Base-by-base conservation (phyloP, 2,113 vertebrate genomes). In the Anguilla japonica region DNA sequence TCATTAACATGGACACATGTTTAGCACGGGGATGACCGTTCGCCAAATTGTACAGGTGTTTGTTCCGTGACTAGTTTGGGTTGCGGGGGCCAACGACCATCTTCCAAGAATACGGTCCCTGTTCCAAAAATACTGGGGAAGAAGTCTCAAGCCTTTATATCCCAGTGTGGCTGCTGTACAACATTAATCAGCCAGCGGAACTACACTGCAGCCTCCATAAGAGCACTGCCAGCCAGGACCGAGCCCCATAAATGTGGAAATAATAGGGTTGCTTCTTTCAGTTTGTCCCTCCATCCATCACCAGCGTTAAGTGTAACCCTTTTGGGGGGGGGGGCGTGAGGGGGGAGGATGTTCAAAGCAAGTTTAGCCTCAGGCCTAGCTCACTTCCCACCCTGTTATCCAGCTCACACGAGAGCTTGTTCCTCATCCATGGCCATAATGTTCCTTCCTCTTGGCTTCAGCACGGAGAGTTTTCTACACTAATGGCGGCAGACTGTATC, bases 221-320 rank as follows among this genome's bases (percentile, higher is more conserved):
- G 60, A 67, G 60, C 20, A 5, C 20, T 26, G 22, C 22, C 60
- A 67, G 39, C 41, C 78, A 41, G 2, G n/a, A 86, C 78, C 8
- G 18, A 41, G 46, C 40, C 50, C 50, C 50, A 60, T 60, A 63
- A 79, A 81, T 34, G 57, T 80, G 63, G 56, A 85, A 87, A 87
- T 81, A 88, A 84, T 83, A 85, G 40, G 79, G 41, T 26, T 67
- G 41, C 85, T 85, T 79, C 88, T 89, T 88, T 85, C 83, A 87
- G 50, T 85, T 85, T 57, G 75, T 67, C 83, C 67, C 81, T 67
- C 81, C 79, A 86, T 88, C 82, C 63, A 88, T 89, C 84, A 88
- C 75, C 83, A 46, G 43, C 86, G 34, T 29, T 83, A 87, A 89
- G 53, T 86, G 85, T 50, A 43, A 29, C 80, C 71, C 78, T 60